Base-by-base conservation (phyloP, 1,140 invertebrate species). In the Drosophila pseudoobscura region DNA sequence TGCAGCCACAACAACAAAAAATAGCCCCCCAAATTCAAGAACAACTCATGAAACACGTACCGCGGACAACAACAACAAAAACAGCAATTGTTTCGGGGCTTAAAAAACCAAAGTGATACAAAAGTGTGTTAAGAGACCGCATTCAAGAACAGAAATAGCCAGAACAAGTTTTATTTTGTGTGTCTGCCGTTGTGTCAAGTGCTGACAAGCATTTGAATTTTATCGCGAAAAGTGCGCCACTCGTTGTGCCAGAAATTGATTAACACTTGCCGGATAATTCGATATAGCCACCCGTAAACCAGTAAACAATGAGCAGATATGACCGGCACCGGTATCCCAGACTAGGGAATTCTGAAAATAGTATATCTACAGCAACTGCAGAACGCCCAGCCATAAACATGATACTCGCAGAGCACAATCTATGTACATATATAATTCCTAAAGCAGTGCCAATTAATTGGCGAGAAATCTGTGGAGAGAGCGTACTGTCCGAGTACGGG, bases 31-130 rank as follows among this genome's bases (percentile, higher is more conserved):
- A 26, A 69, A 69, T 39, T 39, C 11, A 39, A 13, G 35, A 39
- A 11, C 31, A 35, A 31, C 31, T 45, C 61, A 66, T 26, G 60
- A 54, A 47, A 45, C 64, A 29, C 20, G n/a, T 13, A 63, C 39
- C 26, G n/a, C 24, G n/a, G 35, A 35, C 58, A 60, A 26, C 7
- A 22, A 44, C 20, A 20, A 20, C 20, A 20, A 20, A 17, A 17
- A 17, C 17, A 17, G 0, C 49, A 24, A 20, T 43, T 9, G 7
- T 29, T 8, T 11, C 44, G 31, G 31, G 9, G 11, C 35, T 39
- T 39, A 3, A 45, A 44, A 65, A 35, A 31, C 24, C 29, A 15
- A 62, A 49, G 59, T 65, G 62, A 24, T 9, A 20, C 20, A 22
- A n/a, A 31, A 31, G 22, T 17, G 62, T 65, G 62, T 47, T 24